These are phyloP conservation scores for Rosalia funebris DNA, from an alignment of 2,888 invertebrate species.

Conservation along the genomic window DNA sequence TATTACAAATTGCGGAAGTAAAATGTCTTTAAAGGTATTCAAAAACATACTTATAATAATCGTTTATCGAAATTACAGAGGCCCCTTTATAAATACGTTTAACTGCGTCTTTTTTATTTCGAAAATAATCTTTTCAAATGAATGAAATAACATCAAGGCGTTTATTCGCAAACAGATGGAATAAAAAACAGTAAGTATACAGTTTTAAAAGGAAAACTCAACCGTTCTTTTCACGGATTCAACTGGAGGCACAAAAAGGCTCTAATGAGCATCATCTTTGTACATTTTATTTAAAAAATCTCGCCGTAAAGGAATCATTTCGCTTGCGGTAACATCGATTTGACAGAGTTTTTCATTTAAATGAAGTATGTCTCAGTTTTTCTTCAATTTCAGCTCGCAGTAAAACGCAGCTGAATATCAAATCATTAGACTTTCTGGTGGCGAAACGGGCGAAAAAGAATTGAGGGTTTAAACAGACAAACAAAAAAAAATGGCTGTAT, in stretches of 20 bases:
- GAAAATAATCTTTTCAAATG: conserved; percentile 4
- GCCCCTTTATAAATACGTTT: neutral
- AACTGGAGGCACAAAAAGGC: conserved; percentile 1
- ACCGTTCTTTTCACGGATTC: neutral
- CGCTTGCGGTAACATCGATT: neutral
- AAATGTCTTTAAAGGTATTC: neutral
- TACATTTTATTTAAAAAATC: conserved; percentile 4
- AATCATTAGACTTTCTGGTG: too few relatives aligned
- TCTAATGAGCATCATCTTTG: neutral
- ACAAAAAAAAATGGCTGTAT: too few relatives aligned
- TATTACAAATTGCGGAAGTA: too few relatives aligned
- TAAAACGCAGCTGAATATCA: too few relatives aligned
- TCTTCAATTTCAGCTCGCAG: too few relatives aligned
- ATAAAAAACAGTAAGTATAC: conserved; percentile 6
- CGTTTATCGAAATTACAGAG: neutral
- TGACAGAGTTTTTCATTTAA: neutral
- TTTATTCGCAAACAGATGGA: conserved; percentile 12
- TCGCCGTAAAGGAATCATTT: neutral
- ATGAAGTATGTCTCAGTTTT: too few relatives aligned
- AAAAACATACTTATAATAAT: neutral
- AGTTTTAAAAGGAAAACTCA: conserved; percentile 8
- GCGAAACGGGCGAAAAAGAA: too few relatives aligned
- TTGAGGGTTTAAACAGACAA: too few relatives aligned
- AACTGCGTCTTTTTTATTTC: neutral
- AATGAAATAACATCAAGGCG: conserved; percentile 11